A percentile compares a stretch with the other conserved stretches of the same genome.
Evolutionary conservation across 2,797 vertebrate species (phyloP).

Genomic region (Neosalanx taihuensis): DNA sequence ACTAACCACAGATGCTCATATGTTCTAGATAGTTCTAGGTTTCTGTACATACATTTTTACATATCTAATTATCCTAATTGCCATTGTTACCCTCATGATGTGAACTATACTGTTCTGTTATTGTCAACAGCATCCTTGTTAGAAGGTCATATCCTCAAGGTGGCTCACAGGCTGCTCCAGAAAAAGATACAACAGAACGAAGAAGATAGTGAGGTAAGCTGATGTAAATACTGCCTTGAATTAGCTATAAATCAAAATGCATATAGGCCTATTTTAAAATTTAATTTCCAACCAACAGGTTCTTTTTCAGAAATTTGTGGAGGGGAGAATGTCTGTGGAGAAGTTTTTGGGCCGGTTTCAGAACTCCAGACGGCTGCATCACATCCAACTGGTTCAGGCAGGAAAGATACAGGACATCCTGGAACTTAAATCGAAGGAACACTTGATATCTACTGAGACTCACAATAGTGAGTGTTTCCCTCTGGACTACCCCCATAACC

Average conservation of each 20-base stretch:
- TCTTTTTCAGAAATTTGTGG: slow-evolving; percentile 51
- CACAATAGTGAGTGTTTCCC: slow-evolving; percentile 3
- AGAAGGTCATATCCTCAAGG: slow-evolving; percentile 34
- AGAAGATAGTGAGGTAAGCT: slow-evolving; percentile 52
- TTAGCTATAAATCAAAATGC: not conserved
- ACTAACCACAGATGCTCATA: not conserved
- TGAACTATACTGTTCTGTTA: not conserved
- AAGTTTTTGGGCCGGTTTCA: slow-evolving; percentile 55
- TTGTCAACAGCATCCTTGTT: slow-evolving; percentile 22
- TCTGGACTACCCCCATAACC: not conserved
- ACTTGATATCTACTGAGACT: slow-evolving; percentile 11
- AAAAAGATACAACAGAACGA: slow-evolving; percentile 40
- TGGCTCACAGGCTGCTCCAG: slow-evolving; percentile 35
- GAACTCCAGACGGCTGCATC: slow-evolving; percentile 37
- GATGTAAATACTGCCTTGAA: not conserved
- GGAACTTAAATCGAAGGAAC: not conserved
- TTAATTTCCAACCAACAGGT: slow-evolving; percentile 38
- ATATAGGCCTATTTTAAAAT: not conserved
- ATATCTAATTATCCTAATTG: not conserved
- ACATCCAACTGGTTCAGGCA: slow-evolving; percentile 46
- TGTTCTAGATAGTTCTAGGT: too few species aligned
- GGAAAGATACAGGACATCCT: slow-evolving; percentile 52
- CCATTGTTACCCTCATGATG: not conserved
- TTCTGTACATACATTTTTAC: not conserved
- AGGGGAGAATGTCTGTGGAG: slow-evolving; percentile 32